Evolutionary conservation across 2,113 vertebrate genomes (phyloP).

Genomic region (Lonchura striata): DNA sequence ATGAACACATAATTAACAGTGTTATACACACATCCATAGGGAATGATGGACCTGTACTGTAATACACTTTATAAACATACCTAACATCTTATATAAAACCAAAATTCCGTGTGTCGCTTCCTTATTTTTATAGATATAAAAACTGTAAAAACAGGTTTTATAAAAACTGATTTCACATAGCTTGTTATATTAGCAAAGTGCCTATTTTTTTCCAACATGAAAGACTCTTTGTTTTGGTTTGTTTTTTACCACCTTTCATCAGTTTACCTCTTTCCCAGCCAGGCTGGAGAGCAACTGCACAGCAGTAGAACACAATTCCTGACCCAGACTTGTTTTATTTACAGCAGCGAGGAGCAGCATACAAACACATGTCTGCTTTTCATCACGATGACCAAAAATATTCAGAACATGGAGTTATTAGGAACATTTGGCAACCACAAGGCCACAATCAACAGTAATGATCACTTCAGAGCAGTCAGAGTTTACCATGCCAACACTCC

Average conservation of each 20-base stretch:
- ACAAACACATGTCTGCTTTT: constrained; percentile 49
- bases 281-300: background rate
- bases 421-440: constrained; percentile 37
- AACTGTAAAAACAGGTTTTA: background rate
- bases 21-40: background rate
- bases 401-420: constrained; percentile 4
- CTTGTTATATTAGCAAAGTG: background rate
- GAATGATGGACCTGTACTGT: background rate
- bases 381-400: constrained; percentile 40
- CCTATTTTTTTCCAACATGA: background rate
- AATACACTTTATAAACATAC: background rate
- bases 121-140: background rate
- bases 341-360: background rate
- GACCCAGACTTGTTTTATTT: constrained; percentile 24
- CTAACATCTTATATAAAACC: background rate
- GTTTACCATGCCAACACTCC: background rate
- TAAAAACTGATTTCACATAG: background rate
- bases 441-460: constrained; percentile 41
- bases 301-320: background rate
- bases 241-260: background rate
- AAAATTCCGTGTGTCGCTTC: background rate
- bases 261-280: background rate
- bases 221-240: background rate
- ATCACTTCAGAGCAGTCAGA: constrained; percentile 20
- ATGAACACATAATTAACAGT: background rate